Evolutionary conservation across 2,113 vertebrate species (phyloP).

Genomic region (Oophaga pumilio): DNA sequence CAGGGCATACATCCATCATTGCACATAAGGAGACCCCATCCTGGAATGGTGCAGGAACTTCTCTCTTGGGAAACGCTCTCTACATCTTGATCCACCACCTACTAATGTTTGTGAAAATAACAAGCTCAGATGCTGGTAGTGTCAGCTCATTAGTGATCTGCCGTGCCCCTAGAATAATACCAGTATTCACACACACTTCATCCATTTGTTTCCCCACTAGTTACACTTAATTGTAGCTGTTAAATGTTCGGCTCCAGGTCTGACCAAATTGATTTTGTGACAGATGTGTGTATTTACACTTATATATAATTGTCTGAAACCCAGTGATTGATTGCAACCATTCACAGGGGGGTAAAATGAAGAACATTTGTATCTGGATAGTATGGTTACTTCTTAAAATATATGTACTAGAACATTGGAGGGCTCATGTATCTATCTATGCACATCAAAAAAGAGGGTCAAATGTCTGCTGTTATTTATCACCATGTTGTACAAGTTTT

Average conservation of each 20-base stretch:
- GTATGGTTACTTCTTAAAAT: not conserved
- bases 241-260: conserved; percentile 22
- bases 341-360: not conserved
- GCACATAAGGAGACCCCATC: not conserved
- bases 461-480: not conserved
- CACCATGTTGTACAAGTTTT: not conserved
- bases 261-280: conserved; percentile 19
- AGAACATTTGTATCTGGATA: not conserved
- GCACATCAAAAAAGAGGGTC: not conserved
- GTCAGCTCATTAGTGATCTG: not conserved
- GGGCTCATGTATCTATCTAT: not conserved
- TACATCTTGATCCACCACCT: not conserved
- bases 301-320: conserved; percentile 14
- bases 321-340: conserved; percentile 24
- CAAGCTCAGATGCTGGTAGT: not conserved
- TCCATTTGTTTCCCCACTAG: conserved; percentile 1
- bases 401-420: not conserved
- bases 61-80: not conserved
- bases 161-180: not conserved
- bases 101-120: not conserved
- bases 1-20: not conserved
- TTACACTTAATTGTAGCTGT: conserved; percentile 1
- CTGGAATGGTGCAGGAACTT: not conserved
- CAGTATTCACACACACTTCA: conserved; percentile 4
- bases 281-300: conserved; percentile 29